phyloP scores from a whole-genome alignment of 2,888 invertebrate species.

The Nomada fabriciana region DNA sequence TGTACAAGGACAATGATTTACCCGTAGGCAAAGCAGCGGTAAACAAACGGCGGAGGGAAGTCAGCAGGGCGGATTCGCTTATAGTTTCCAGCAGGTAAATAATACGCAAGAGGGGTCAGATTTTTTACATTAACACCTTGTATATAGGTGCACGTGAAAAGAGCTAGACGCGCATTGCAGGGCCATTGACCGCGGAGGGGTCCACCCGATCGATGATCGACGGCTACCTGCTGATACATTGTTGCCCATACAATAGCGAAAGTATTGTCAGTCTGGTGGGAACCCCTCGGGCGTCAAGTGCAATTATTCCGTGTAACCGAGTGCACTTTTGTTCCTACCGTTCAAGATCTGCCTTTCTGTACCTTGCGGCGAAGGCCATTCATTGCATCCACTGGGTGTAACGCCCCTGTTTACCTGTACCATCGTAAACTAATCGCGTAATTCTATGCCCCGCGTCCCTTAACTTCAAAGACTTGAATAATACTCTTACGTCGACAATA shows the following conservation, averaged over 20 bases:
- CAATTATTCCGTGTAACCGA: slow-evolving; percentile 67
- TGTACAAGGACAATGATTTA: neutral
- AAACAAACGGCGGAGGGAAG: no score
- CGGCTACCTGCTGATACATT: slow-evolving; percentile 75
- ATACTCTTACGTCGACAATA: neutral
- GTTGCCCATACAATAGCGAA: slow-evolving; percentile 68
- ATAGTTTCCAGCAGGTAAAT: neutral
- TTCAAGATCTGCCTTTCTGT: slow-evolving; percentile 40
- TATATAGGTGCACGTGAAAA: slow-evolving; percentile 25
- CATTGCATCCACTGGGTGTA: slow-evolving; percentile 53
- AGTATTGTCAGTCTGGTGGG: slow-evolving; percentile 56
- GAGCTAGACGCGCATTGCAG: slow-evolving; percentile 41
- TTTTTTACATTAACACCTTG: slow-evolving; percentile 31
- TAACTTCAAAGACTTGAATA: neutral
- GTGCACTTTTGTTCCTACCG: slow-evolving; percentile 47
- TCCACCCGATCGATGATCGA: slow-evolving; percentile 73
- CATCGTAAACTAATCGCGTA: slow-evolving; percentile 1
- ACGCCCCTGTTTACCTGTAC: slow-evolving; percentile 54
- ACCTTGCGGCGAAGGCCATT: slow-evolving; percentile 45
- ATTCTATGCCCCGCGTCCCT: neutral
- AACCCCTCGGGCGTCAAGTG: slow-evolving; percentile 66
- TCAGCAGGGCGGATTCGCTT: neutral
- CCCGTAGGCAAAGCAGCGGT: no score
- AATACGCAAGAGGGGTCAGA: neutral
- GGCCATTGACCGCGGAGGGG: slow-evolving; percentile 74